A percentile compares a stretch with the other conserved stretches of the same genome.
Evolutionary conservation across 1,140 invertebrate genomes (phyloP).

Genomic region (Pygmarrhopalites habei): DNA sequence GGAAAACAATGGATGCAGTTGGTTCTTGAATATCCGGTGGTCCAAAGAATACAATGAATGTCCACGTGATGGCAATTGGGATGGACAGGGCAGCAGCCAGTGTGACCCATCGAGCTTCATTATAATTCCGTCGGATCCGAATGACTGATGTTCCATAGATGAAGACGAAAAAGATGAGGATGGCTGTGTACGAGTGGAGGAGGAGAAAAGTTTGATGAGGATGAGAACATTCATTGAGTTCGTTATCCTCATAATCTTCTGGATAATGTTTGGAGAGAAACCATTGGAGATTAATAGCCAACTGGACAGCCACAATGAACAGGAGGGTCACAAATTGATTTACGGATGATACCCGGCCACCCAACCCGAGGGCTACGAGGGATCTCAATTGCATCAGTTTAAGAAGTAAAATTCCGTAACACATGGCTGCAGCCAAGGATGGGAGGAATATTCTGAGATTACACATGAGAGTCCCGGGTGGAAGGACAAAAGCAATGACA

Average conservation of each 20-base stretch:
- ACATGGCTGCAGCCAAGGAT: slow-evolving; percentile 41
- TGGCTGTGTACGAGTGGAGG: slow-evolving; percentile 42
- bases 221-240: slow-evolving; percentile 36
- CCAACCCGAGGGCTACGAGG: slow-evolving; percentile 43
- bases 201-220: slow-evolving; percentile 40
- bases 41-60: slow-evolving; percentile 38
- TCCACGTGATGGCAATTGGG: slow-evolving; percentile 42
- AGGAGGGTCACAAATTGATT: slow-evolving; percentile 45
- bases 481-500: slow-evolving; percentile 46
- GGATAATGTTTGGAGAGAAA: slow-evolving; percentile 33
- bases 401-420: slow-evolving; percentile 44
- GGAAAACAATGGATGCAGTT: slow-evolving; percentile 40
- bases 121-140: slow-evolving; percentile 43
- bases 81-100: slow-evolving; percentile 41
- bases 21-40: slow-evolving; percentile 41
- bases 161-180: slow-evolving; percentile 42
- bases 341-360: slow-evolving; percentile 43
- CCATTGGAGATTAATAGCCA: slow-evolving; percentile 44
- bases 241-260: background rate
- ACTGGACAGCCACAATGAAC: slow-evolving; percentile 44
- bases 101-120: slow-evolving; percentile 43
- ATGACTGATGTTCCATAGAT: slow-evolving; percentile 42
- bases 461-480: slow-evolving; percentile 43
- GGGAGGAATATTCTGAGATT: slow-evolving; percentile 41
- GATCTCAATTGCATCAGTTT: slow-evolving; percentile 45